These are phyloP conservation scores for Tipula lateralis DNA, from an alignment of 2,888 invertebrate genomes.

Conservation along the genomic window DNA sequence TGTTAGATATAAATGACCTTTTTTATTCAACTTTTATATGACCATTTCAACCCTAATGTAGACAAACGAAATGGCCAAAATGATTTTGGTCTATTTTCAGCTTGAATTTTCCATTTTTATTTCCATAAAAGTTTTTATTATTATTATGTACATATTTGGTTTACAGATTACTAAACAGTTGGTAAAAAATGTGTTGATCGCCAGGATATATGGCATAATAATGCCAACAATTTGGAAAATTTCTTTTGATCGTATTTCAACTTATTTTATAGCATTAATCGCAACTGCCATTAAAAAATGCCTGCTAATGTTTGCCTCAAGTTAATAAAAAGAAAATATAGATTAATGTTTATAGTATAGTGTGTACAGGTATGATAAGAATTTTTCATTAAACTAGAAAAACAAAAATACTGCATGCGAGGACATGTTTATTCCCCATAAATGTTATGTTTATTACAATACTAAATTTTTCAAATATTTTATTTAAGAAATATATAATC, in stretches of 20 bases:
- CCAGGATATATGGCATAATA: neutral
- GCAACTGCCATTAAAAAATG: neutral
- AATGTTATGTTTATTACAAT: neutral
- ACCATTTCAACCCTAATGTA: slow-evolving; percentile 11
- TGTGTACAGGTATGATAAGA: neutral
- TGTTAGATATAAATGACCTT: slow-evolving; percentile 1
- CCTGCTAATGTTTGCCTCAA: neutral
- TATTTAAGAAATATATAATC: neutral
- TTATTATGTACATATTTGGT: neutral
- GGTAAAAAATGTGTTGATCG: neutral
- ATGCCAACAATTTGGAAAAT: neutral
- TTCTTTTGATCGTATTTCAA: too few relatives aligned
- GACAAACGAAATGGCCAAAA: slow-evolving; percentile 1
- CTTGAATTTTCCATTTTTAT: neutral
- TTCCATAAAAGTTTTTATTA: neutral
- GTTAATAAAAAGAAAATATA: neutral
- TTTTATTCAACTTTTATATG: neutral
- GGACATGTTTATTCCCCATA: neutral
- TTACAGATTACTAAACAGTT: neutral
- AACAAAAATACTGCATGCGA: neutral
- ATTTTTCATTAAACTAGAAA: slow-evolving; percentile 3
- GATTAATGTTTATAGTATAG: neutral
- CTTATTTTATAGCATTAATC: neutral
- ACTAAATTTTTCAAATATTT: neutral
- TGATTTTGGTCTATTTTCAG: slow-evolving; percentile 3